Base-by-base conservation (phyloP, 2,888 invertebrate genomes). In the Perizoma affinitatum region DNA sequence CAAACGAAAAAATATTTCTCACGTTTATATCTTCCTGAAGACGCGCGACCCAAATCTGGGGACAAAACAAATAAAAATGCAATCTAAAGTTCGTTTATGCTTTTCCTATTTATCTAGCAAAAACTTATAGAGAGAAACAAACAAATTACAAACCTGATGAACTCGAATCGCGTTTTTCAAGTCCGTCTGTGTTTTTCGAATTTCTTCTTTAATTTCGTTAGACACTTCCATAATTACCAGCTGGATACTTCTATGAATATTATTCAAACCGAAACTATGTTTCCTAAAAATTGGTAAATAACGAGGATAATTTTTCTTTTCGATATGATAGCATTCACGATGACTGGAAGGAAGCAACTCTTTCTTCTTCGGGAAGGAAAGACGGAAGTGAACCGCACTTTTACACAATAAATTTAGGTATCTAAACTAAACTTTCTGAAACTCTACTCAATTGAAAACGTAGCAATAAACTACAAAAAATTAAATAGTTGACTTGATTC, bases 141-240 rank as follows among this genome's bases (percentile, higher is more conserved):
- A n/a, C 7, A 22, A 41, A 22, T 44, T 61, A 81, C 84, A 85
- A 82, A 94, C 94, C 93, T 94, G 94, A 88, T 94, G 94, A 82
- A 94, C 88, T 76, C 93, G 90, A 76, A 94, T 94, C 65, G 94
- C 94, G 79, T 93, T 93, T 89, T 93, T 94, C 75, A 94, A 88
- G 75, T 94, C 93, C 60, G 88, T 88, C 80, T 94, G 94, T 67
- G 93, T 93, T 83, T 90, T 90, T 61, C 93, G 87, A 80, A 94
- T 94, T 76, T 94, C 94, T 84, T 93, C 93, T 76, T 93, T 93
- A 76, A 94, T 92, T 83, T 93, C 90, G 78, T 93, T 93, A 62
- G 94, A 94, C 70, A 94, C 93, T 92, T 94, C 94, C 94, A 94
- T 94, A 56, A 22, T 67, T 35, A 34, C 51, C 38, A 51, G 47